Evolutionary conservation across 1,140 invertebrate genomes (phyloP), one percentile per base, ranked within the genome.

Genomic region (Pseudomyrmex sp.): DNA sequence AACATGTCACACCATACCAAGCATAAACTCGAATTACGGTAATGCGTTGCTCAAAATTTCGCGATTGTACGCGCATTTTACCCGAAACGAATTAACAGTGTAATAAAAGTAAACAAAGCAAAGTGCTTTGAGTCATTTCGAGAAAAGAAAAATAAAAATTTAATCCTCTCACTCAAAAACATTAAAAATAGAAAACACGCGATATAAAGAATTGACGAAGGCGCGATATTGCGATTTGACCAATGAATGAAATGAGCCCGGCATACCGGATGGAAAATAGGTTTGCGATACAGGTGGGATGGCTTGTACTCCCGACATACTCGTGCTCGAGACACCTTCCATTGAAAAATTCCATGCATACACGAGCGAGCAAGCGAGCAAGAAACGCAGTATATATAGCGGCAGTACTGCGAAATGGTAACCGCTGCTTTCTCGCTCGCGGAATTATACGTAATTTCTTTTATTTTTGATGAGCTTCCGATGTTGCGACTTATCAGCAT

Each of bases 261-360:
- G n/a, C 8, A n/a, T 18, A 9, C 59, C 26, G 48, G 3, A 13
- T 13, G 15, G 59, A 7, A 72, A 72, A 87, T 69, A 80, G 58
- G 13, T 20, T 15, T 26, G 4, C 20, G 44, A 7, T 18, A 61
- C 23, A 54, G 20, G 15, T 18, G 15, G 15, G 5, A 7, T 20
- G 8, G 23, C 23, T 35, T 35, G 35, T 44, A 68, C 52, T 5
- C 15, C 44, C 63, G 44, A 59, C 54, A 58, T 77, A 79, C 66
- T 63, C 59, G 46, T n/a, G 56, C 58, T 83, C 73, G 84, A 86
- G 77, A 79, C 26, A 35, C 15, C 58, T 26, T 10, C 26, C 72
- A 72, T 85, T 88, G 87, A 88, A 88, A 88, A 88, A 88, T 88
- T 85, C 83, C 69, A 89, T 88, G 84, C 83, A 89, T 89, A 89